Evolutionary conservation across 2,888 invertebrate genomes (phyloP).

Genomic region (Athalia rosae): DNA sequence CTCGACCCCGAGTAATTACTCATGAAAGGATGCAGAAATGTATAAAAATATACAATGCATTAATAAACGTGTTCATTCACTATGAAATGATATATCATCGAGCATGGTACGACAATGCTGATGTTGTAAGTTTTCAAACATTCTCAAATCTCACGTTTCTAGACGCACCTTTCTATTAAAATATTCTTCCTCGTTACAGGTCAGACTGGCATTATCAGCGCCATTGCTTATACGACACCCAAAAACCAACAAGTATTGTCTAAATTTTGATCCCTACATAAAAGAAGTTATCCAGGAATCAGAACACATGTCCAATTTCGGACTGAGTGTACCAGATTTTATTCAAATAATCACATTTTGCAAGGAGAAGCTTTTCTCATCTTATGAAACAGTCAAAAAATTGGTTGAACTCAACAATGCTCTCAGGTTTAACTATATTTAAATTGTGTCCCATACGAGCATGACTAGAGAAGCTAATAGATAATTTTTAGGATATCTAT

Average conservation of each 20-base stretch:
- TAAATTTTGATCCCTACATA: conserved; percentile 85
- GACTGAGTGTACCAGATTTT: conserved; percentile 84
- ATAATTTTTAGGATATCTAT: background rate
- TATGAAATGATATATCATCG: conserved; percentile 89
- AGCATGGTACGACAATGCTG: conserved; percentile 86
- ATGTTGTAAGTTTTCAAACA: conserved; percentile 77
- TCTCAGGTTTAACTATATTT: conserved; percentile 58
- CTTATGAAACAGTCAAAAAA: conserved; percentile 78
- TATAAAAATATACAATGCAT: conserved; percentile 86
- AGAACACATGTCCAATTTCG: conserved; percentile 87
- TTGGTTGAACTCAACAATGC: conserved; percentile 79
- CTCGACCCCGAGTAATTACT: conserved; percentile 74
- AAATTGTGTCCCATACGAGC: background rate
- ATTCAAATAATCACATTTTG: conserved; percentile 85
- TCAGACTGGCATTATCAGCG: conserved; percentile 80
- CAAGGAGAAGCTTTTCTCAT: conserved; percentile 80
- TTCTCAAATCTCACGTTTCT: background rate
- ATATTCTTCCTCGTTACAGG: conserved; percentile 69
- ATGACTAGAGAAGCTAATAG: background rate
- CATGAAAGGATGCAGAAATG: conserved; percentile 83
- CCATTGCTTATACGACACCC: conserved; percentile 84
- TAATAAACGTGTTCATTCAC: conserved; percentile 86
- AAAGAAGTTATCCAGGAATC: conserved; percentile 85
- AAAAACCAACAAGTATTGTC: conserved; percentile 78
- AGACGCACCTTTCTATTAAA: background rate